Percentiles rank a stretch among this genome's conserved stretches.
These are phyloP conservation scores for Stenurella melanura DNA, from an alignment of 2,888 invertebrate species.

Conservation along the genomic window DNA sequence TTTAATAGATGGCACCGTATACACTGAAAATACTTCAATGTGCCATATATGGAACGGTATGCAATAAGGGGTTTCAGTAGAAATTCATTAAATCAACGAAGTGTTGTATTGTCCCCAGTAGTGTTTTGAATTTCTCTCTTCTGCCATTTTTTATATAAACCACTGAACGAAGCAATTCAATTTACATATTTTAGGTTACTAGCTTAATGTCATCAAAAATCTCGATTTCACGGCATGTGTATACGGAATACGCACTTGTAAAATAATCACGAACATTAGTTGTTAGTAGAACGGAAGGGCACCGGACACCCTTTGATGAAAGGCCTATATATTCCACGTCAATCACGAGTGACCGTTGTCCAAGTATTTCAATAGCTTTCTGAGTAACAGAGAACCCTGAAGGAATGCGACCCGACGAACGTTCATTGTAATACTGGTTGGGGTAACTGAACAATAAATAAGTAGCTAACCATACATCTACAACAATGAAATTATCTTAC, in stretches of 20 bases:
- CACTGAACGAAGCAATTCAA: too few relatives aligned
- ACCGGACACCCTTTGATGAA: neutral
- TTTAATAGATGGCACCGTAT: too few relatives aligned
- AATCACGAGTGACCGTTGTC: constrained; percentile 10
- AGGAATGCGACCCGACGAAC: constrained; percentile 14
- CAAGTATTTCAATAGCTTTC: constrained; percentile 16
- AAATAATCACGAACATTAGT: neutral
- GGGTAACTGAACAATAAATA: neutral
- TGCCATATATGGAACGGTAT: too few relatives aligned
- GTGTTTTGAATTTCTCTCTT: too few relatives aligned
- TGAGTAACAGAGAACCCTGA: neutral
- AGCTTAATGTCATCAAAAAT: too few relatives aligned
- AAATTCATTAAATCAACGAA: too few relatives aligned
- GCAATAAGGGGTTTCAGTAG: too few relatives aligned
- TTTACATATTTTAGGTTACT: too few relatives aligned
- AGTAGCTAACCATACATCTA: neutral
- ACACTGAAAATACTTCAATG: too few relatives aligned
- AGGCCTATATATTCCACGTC: neutral
- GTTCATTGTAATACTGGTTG: constrained; percentile 8
- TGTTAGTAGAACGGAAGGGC: neutral
- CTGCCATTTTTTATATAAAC: too few relatives aligned
- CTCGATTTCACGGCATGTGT: too few relatives aligned
- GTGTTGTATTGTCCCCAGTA: too few relatives aligned
- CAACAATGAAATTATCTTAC: neutral
- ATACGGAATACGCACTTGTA: neutral